Conservation (phyloP, 2,113 vertebrate genomes). For the Vulpes vulpes region DNA sequence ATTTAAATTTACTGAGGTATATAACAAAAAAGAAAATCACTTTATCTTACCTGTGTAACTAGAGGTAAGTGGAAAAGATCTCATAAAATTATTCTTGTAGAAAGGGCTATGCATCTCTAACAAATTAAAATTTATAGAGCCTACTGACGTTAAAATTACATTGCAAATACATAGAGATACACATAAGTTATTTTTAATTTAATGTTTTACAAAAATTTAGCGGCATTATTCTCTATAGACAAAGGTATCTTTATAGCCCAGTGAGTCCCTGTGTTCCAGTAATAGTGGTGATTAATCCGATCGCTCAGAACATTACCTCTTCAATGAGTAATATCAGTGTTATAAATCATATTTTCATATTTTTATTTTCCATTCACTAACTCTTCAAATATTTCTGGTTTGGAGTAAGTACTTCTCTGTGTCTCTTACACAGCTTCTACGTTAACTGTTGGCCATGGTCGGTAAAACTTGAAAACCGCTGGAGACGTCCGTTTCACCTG, state of each 20-base stretch:
- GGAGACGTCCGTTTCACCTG: rapidly evolving
- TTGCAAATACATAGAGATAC: background rate
- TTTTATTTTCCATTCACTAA: background rate
- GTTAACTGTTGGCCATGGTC: background rate
- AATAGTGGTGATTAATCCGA: background rate
- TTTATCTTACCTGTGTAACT: background rate
- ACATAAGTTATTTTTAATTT: background rate
- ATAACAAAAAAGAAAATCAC: background rate
- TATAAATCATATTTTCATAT: background rate
- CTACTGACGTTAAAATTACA: background rate
- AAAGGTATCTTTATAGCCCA: background rate
- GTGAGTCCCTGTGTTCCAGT: background rate
- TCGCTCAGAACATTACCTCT: background rate
- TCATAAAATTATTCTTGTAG: background rate
- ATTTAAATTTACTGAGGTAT: background rate
- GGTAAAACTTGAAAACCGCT: background rate
- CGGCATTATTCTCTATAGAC: background rate
- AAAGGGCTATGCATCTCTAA: background rate
- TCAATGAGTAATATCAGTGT: background rate
- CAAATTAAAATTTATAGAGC: background rate
- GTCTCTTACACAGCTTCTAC: background rate
- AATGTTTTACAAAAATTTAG: background rate
- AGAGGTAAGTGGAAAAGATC: background rate
- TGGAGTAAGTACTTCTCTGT: background rate
- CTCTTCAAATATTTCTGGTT: background rate